These are phyloP conservation scores for Papio anubis DNA, from an alignment of 2,113 vertebrate species.

Conservation along the genomic window DNA sequence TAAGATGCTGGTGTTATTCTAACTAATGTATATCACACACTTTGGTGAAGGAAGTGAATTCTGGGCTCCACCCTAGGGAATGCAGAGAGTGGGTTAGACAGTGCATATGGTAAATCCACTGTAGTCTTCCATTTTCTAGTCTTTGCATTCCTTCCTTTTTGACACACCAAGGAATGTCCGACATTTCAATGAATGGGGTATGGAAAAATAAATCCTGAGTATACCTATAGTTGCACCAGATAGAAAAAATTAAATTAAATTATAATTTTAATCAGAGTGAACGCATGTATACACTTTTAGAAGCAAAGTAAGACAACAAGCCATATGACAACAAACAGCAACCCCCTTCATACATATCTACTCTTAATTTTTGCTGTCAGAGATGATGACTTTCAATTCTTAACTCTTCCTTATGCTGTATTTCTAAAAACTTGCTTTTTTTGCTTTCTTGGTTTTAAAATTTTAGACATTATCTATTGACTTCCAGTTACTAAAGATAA, in stretches of 20 bases:
- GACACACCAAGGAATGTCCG: constrained; percentile 7
- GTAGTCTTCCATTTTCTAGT: background rate
- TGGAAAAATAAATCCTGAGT: constrained; percentile 35
- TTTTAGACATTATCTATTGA: background rate
- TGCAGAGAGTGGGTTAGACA: background rate
- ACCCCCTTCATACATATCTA: rapidly evolving
- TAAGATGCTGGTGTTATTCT: background rate
- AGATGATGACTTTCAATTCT: background rate
- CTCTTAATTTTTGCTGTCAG: background rate
- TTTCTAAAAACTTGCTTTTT: background rate
- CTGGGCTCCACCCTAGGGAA: background rate
- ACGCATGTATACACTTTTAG: background rate
- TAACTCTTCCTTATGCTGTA: background rate
- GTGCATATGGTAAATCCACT: background rate
- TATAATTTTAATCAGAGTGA: background rate
- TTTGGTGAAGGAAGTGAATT: background rate
- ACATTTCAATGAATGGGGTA: background rate
- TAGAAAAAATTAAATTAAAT: background rate
- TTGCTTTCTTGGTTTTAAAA: background rate
- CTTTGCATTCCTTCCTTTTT: constrained; percentile 12
- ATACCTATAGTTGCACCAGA: background rate
- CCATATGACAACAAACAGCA: background rate
- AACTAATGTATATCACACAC: background rate
- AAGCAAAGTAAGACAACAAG: background rate
- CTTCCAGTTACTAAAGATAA: background rate